Evolutionary conservation across 2,797 vertebrate genomes (phyloP).

Genomic region (Lagodon rhomboides): DNA sequence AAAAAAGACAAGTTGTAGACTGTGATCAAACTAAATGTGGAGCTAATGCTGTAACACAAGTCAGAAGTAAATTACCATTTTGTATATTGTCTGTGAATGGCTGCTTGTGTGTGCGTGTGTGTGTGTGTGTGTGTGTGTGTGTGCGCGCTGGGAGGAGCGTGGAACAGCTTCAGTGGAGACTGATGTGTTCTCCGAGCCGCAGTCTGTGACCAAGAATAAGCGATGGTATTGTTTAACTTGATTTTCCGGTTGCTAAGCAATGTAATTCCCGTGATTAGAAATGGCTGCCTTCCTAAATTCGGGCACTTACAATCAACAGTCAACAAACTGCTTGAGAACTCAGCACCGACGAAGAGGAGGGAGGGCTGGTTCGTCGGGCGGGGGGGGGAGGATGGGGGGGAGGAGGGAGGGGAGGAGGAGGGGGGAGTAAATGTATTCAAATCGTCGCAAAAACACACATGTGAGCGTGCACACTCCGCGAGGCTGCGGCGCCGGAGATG

Average conservation of each 20-base stretch:
- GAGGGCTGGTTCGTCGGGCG: constrained; percentile 25
- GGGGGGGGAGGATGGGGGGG: not conserved
- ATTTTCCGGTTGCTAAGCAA: constrained; percentile 89
- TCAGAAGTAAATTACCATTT: constrained; percentile 76
- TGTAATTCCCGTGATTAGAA: constrained; percentile 88
- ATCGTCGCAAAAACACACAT: constrained; percentile 24
- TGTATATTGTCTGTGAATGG: constrained; percentile 69
- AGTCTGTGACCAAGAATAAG: constrained; percentile 85
- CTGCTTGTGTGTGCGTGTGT: constrained; percentile 49
- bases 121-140: constrained; percentile 43
- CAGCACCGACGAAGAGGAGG: constrained; percentile 56
- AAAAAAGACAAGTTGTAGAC: constrained; percentile 53
- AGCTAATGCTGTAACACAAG: constrained; percentile 76
- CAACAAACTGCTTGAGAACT: constrained; percentile 84
- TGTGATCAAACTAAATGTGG: constrained; percentile 81
- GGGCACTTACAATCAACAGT: constrained; percentile 86
- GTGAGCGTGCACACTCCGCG: constrained; percentile 17
- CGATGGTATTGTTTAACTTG: constrained; percentile 86
- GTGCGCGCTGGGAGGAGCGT: constrained; percentile 64
- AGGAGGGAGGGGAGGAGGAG: constrained; percentile 13
- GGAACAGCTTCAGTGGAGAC: constrained; percentile 79
- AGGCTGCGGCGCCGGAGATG: constrained; percentile 56
- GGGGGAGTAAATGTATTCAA: constrained; percentile 46
- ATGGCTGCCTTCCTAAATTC: constrained; percentile 87
- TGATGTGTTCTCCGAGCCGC: constrained; percentile 77